Base-by-base conservation (phyloP, 2,888 invertebrate genomes). In the Lydus trimaculatus region DNA sequence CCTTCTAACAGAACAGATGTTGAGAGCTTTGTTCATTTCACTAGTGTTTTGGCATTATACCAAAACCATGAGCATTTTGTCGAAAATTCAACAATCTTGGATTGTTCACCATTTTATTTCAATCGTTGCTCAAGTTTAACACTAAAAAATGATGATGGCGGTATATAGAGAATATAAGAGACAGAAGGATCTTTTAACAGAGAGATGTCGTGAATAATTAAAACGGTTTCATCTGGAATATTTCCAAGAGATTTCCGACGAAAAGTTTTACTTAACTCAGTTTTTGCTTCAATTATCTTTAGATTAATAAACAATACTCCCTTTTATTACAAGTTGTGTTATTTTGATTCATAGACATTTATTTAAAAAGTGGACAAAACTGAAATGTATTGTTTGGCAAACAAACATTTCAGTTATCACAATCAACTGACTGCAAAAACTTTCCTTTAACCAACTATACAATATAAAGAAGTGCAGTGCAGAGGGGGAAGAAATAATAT, bases 281-380 rank as follows among this genome's bases (percentile, higher is more conserved):
- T 77, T 78, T 75, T 77, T 77, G 73, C 76, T 74, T 71, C 74
- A 76, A 78, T 77, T 77, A 77, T 76, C 75, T 74, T 73, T 72
- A 74, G 74, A 76, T 76, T 77, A 76, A 75, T 71, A 75, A 73
- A 74, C 75, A 76, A 76, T 76, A 70, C 61, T 31, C 56, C 15
- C 64, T 60, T 67, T 67, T 67, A 67, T 63, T 60, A 33, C 56
- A 52, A 36, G 17, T 15, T 5, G 64, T 33, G 56, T 25, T 56
- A 25, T 48, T 43, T 7, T 48, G 48, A 48, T 48, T 56, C 56
- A 13, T 56, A 13, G 25, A 15, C 25, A 4, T 25, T 25, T 23
- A 25, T 25, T 25, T 56, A 11, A 23, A 20, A 56, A 13, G 48
- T 9, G 9, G 8, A 6, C n/a, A 5, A 9, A 48, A 25, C 3